Conservation (phyloP, 2,888 invertebrate species). For the Thymelicus acteon region DNA sequence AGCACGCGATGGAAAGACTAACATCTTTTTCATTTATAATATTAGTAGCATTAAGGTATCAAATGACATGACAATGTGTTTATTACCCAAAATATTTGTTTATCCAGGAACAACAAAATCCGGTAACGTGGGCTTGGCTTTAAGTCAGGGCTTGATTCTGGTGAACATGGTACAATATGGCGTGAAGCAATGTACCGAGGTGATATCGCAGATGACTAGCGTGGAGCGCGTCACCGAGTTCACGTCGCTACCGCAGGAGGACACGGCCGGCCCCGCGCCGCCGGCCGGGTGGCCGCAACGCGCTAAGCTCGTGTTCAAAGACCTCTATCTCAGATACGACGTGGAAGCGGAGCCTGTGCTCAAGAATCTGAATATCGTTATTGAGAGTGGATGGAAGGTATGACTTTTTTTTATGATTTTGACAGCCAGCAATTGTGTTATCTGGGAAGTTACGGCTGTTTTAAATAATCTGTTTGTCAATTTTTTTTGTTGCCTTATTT, state of each 20-base stretch:
- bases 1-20: too few relatives aligned
- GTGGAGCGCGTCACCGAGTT: constrained; percentile 94
- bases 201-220: constrained; percentile 90
- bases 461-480: too few relatives aligned
- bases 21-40: too few relatives aligned
- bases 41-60: too few relatives aligned
- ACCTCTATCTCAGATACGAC: constrained; percentile 87
- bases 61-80: too few relatives aligned
- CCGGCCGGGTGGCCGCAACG: constrained; percentile 86
- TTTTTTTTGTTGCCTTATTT: too few relatives aligned
- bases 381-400: constrained; percentile 88
- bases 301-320: constrained; percentile 85
- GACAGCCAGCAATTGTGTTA: too few relatives aligned
- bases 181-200: constrained; percentile 91
- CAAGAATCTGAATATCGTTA: constrained; percentile 86
- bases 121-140: constrained; percentile 89
- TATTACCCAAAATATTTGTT: too few relatives aligned
- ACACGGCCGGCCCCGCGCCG: constrained; percentile 86
- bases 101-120: constrained; percentile 81
- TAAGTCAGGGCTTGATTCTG: constrained; percentile 89
- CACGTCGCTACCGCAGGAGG: constrained; percentile 89
- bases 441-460: too few relatives aligned
- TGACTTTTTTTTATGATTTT: constrained; percentile 5
- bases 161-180: constrained; percentile 93
- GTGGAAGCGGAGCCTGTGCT: constrained; percentile 87